Evolutionary conservation across 2,888 invertebrate species (phyloP).

Genomic region (Liposcelis brunnea): DNA sequence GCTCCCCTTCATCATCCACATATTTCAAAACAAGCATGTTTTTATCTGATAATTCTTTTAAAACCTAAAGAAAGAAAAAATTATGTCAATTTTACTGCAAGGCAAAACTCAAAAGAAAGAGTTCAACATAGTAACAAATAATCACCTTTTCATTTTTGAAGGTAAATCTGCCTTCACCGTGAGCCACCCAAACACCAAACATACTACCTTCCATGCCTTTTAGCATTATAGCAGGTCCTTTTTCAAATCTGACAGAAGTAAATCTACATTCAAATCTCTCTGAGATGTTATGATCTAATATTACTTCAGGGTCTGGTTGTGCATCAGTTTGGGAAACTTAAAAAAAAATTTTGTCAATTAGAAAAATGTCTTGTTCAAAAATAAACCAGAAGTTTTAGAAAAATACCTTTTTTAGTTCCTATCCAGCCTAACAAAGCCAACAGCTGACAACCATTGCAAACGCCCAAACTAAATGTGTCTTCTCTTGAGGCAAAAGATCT

Average conservation of each 20-base stretch:
- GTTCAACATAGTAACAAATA: too few relatives aligned
- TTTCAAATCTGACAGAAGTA: constrained; percentile 54
- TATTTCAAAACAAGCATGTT: constrained; percentile 64
- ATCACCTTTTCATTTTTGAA: constrained; percentile 27
- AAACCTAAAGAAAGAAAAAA: background rate
- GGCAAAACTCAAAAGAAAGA: too few relatives aligned
- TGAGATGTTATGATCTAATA: constrained; percentile 71
- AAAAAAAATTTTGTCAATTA: constrained; percentile 7
- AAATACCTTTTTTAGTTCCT: too few relatives aligned
- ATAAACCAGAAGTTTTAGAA: too few relatives aligned
- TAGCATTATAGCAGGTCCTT: constrained; percentile 68
- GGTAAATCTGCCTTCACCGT: constrained; percentile 69
- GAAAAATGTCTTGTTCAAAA: too few relatives aligned
- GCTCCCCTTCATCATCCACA: constrained; percentile 56
- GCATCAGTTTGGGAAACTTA: constrained; percentile 9
- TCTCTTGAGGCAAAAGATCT: constrained; percentile 49
- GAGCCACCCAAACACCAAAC: constrained; percentile 92
- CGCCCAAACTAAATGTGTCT: constrained; percentile 88
- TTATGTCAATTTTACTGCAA: background rate
- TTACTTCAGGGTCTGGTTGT: constrained; percentile 37
- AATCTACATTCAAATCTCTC: constrained; percentile 71
- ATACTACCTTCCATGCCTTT: constrained; percentile 71
- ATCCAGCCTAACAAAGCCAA: constrained; percentile 90
- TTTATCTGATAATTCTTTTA: constrained; percentile 17
- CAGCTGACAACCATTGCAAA: constrained; percentile 97